Conservation (phyloP, 2,888 invertebrate genomes). For the Aspidiotus rigidus region DNA sequence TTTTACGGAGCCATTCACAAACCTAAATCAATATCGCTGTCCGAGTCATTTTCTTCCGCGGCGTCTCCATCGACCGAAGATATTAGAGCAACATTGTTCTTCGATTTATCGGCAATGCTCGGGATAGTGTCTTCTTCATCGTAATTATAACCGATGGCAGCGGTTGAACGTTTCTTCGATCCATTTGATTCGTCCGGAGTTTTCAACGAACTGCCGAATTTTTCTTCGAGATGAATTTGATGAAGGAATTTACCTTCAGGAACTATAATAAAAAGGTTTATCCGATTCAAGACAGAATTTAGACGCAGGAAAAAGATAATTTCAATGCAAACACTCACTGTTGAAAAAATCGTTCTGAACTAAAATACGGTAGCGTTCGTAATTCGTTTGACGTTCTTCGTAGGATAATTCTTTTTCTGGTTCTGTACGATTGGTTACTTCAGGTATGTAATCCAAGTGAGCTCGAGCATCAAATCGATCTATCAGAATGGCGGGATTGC, state of each 20-base stretch:
- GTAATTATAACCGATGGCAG: constrained; percentile 90
- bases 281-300: neutral
- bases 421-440: constrained; percentile 51
- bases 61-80: constrained; percentile 39
- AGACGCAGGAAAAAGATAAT: neutral
- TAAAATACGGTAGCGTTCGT: constrained; percentile 88
- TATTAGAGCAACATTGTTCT: constrained; percentile 36
- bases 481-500: constrained; percentile 81
- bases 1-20: neutral
- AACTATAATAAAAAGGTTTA: constrained; percentile 45
- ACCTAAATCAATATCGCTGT: constrained; percentile 81
- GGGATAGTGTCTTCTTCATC: constrained; percentile 52
- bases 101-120: neutral
- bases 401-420: constrained; percentile 56
- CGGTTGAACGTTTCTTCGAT: constrained; percentile 61
- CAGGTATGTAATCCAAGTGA: constrained; percentile 84
- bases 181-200: constrained; percentile 54
- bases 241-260: constrained; percentile 89
- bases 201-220: constrained; percentile 77
- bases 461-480: constrained; percentile 97
- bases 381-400: constrained; percentile 85
- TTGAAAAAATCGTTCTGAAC: constrained; percentile 90
- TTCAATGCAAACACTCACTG: constrained; percentile 46
- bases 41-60: constrained; percentile 57
- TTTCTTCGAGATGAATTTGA: constrained; percentile 88